phyloP scores from a whole-genome alignment of 2,113 vertebrate genomes.

The Tringa solitaria region DNA sequence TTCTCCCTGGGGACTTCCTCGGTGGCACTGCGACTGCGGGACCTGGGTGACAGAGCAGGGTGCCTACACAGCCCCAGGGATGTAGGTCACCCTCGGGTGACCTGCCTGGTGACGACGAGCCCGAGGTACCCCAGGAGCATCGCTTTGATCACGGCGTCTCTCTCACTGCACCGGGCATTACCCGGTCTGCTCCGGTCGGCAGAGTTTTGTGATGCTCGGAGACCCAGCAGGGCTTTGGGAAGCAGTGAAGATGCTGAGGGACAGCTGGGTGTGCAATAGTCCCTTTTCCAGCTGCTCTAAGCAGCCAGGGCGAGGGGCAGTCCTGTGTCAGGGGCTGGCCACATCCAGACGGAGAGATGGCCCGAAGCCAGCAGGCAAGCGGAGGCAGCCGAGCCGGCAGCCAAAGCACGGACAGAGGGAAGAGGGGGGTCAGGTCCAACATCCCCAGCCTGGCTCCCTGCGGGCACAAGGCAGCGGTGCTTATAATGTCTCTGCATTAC shows the following conservation, averaged over 20 bases:
- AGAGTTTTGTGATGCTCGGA: not conserved
- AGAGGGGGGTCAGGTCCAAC: not conserved
- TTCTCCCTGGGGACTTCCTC: not conserved
- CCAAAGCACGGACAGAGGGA: not conserved
- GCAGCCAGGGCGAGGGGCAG: not conserved
- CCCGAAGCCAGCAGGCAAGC: not conserved
- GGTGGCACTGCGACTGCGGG: fast-evolving
- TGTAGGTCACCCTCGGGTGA: no score
- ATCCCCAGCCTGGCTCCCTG: not conserved
- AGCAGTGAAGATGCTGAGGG: not conserved
- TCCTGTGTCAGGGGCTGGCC: not conserved
- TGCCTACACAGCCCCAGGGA: not conserved
- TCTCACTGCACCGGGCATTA: fast-evolving
- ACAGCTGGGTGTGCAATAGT: not conserved
- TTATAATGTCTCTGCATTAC: not conserved
- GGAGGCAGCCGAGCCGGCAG: not conserved
- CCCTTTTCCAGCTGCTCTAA: fast-evolving
- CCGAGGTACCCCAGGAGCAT: not conserved
- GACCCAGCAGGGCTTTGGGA: fast-evolving
- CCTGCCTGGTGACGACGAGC: not conserved
- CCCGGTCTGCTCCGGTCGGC: not conserved
- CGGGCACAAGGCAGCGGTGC: not conserved
- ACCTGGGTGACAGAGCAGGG: not conserved
- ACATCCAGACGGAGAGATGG: not conserved
- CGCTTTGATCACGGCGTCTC: fast-evolving